Evolutionary conservation across 2,888 invertebrate genomes (phyloP), one percentile per base, ranked within the genome.

Genomic region (Mayetiola destructor): DNA sequence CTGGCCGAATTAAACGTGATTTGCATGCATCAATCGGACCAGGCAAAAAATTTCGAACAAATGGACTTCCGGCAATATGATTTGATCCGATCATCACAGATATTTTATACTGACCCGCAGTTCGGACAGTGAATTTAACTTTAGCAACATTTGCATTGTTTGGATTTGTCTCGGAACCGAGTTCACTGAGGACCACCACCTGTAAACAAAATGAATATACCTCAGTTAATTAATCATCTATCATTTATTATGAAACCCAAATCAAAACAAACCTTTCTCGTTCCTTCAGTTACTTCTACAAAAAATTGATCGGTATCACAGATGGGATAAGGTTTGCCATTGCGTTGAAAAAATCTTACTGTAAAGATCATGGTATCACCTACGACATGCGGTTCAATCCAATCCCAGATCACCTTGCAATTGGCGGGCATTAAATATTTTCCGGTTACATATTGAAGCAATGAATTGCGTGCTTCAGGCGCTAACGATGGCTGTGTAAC

Each of bases 321-420:
- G 69, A 94, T 86, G 63, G 92, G 92, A 77, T 93, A 94, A 62
- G 93, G 89, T 69, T 90, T 88, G 23, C 93, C 91, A 72, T 93
- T 93, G 61, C 91, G 82, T 74, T 92, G 91, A 76, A 81, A 91
- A 76, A 92, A 92, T 77, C 86, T 77, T 63, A 93, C 87, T 58
- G 84, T 85, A 74, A 94, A 93, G 68, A 88, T 88, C 80, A 92
- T 88, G 32, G 91, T 91, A 70, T 85, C 88, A 42, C 93, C 94
- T 23, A 94, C 94, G 14, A 81, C 75, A 65, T 88, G 84, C 18
- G 92, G 92, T 72, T 92, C 92, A 60, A 82, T 80, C 93, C 93
- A 94, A 64, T 90, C 88, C 79, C 93, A 94, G 63, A 70, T 71
- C 57, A 80, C 80, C 71, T 80, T 83, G 69, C 92, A 92, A 72